Evolutionary conservation across 2,888 invertebrate species (phyloP), one percentile per base, ranked within the genome.

Genomic region (Drosophila greeni): DNA sequence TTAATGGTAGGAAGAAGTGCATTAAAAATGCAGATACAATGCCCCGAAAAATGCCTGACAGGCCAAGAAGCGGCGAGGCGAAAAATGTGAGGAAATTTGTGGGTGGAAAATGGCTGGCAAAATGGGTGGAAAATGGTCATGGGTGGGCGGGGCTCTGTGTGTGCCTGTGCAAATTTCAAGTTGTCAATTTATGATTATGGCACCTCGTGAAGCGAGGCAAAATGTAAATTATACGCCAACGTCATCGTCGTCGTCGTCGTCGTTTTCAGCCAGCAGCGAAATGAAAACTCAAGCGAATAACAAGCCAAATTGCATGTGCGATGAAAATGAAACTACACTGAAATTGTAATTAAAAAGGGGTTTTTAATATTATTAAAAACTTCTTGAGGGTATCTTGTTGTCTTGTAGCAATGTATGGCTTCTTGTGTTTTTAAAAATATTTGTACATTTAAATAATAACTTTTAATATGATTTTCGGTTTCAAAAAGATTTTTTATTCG

Each of bases 101-200:
- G 26, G 43, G 16, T 36, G n/a, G 9, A 20, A 20, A 47, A 36
- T 53, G 34, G 26, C 24, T 26, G 23, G 14, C 5, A n/a, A 55
- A 58, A 42, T 59, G 33, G 23, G 29, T 43, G 24, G 18, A 20
- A 61, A 48, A 42, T 40, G 40, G 36, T 36, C 42, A 34, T 51
- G 33, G 9, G 7, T 34, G 40, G 57, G 57, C 45, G 48, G 14
- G 9, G 36, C 49, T 20, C 42, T 62, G 29, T 51, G 34, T 51
- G 49, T 56, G 66, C 56, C 52, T 66, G 82, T 82, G 84, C 82
- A 82, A 82, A 84, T 79, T 84, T 82, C 82, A 70, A 76, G 76
- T 84, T 85, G 82, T 82, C 82, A 85, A 82, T 82, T 82, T 82
- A 82, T 82, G 82, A 82, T 82, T 82, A 85, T 82, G 82, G 85